These are phyloP conservation scores for Nebria ingens DNA, from an alignment of 1,140 invertebrate genomes.

Conservation along the genomic window DNA sequence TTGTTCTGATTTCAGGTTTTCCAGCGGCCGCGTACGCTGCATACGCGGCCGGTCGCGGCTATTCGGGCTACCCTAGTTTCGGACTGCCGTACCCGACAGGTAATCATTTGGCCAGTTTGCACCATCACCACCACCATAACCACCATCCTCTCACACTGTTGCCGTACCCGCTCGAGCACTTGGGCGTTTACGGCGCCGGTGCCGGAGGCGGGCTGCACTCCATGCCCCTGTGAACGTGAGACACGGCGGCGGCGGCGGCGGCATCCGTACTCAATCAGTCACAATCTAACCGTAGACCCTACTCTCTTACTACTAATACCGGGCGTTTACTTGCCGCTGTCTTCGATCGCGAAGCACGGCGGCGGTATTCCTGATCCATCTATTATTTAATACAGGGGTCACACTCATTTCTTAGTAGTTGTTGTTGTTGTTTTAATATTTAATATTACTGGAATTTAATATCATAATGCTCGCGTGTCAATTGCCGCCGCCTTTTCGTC, in stretches of 20 bases:
- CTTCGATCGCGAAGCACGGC: too few species aligned
- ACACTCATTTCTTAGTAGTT: too few species aligned
- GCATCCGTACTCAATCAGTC: neutral
- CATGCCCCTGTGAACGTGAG: slow-evolving; percentile 67
- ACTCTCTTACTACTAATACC: too few species aligned
- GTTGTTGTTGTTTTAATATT: too few species aligned
- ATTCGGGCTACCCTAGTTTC: slow-evolving; percentile 93
- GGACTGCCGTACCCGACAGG: slow-evolving; percentile 93
- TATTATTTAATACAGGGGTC: too few species aligned
- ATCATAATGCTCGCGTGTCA: too few species aligned
- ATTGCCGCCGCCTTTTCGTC: too few species aligned
- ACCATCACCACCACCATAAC: slow-evolving; percentile 47
- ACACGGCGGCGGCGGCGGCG: neutral
- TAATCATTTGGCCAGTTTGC: slow-evolving; percentile 67
- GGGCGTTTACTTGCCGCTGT: slow-evolving; percentile 24
- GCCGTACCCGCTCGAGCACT: slow-evolving; percentile 49
- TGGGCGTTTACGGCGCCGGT: slow-evolving; percentile 44
- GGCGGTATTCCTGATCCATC: too few species aligned
- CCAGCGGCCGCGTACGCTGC: slow-evolving; percentile 85
- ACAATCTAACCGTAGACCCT: slow-evolving; percentile 15
- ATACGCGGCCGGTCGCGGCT: slow-evolving; percentile 85
- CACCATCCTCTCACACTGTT: slow-evolving; percentile 42
- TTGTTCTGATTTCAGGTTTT: slow-evolving; percentile 66
- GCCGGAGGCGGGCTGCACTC: slow-evolving; percentile 50
- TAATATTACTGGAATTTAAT: too few species aligned